phyloP scores from a whole-genome alignment of 2,888 invertebrate species.

The Zhuqinia jingwanae region DNA sequence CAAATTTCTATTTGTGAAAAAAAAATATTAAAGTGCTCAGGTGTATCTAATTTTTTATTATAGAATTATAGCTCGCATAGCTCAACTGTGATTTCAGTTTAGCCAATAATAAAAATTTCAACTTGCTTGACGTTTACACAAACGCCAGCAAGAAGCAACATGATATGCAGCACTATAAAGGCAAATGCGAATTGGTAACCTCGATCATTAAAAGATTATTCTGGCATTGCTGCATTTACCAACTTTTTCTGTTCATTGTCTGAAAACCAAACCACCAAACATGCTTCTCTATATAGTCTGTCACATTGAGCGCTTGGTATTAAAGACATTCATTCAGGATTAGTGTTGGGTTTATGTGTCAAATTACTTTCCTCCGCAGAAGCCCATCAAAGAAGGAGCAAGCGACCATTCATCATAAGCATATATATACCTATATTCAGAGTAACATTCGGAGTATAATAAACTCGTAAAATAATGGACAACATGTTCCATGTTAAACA shows the following conservation, averaged over 20 bases:
- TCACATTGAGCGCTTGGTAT: slow-evolving; percentile 16
- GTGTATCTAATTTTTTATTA: too few species aligned
- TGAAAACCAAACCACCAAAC: too few species aligned
- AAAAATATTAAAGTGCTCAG: too few species aligned
- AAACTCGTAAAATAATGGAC: not conserved
- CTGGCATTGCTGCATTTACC: not conserved
- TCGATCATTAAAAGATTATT: slow-evolving; percentile 37
- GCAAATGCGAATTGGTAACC: slow-evolving; percentile 30
- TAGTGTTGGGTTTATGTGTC: slow-evolving; percentile 33
- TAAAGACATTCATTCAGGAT: slow-evolving; percentile 43
- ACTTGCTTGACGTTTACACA: too few species aligned
- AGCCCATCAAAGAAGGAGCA: not conserved
- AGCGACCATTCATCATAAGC: not conserved
- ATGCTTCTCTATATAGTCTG: too few species aligned
- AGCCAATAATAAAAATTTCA: slow-evolving; percentile 5
- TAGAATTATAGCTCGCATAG: too few species aligned
- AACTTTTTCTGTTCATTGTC: too few species aligned
- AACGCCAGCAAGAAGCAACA: too few species aligned
- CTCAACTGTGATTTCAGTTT: slow-evolving; percentile 26
- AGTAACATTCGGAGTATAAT: not conserved
- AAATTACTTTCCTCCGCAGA: slow-evolving; percentile 26
- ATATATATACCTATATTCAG: not conserved
- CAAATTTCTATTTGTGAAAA: too few species aligned
- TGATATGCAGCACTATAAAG: not conserved
- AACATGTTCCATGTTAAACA: slow-evolving; percentile 26